These are phyloP conservation scores for Phaethon lepturus DNA, from an alignment of 2,113 vertebrate species.

Conservation along the genomic window DNA sequence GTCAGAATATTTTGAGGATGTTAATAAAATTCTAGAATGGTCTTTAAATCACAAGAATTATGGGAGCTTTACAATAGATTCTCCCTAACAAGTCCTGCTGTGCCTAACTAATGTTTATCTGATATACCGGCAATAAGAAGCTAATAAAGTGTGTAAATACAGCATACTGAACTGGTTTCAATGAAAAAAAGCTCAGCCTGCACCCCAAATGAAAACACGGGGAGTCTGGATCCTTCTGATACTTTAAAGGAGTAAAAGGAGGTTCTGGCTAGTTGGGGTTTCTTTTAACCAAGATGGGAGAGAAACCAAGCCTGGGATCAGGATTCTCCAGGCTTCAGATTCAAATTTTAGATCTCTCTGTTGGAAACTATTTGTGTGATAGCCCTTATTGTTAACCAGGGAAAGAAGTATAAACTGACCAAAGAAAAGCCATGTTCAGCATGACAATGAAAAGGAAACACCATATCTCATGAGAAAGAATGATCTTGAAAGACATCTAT, in stretches of 20 bases:
- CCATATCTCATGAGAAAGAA: neutral
- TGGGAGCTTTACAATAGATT: neutral
- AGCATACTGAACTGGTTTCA: neutral
- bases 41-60: slow-evolving; percentile 38
- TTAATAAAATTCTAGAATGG: slow-evolving; percentile 39
- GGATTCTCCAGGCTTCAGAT: neutral
- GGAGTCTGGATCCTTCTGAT: neutral
- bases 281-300: neutral
- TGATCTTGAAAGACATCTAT: slow-evolving; percentile 2
- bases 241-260: neutral
- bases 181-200: neutral
- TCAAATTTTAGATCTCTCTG: neutral
- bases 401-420: neutral
- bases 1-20: slow-evolving; percentile 34
- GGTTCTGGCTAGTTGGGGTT: neutral
- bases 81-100: neutral
- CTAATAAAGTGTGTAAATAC: neutral
- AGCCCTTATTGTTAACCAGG: neutral
- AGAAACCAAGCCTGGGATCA: neutral
- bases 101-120: neutral
- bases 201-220: neutral
- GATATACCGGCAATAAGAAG: neutral
- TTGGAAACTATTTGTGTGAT: neutral
- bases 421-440: neutral
- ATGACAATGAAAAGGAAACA: slow-evolving; percentile 3